These are phyloP conservation scores for Scaptomyza polygonia DNA, from an alignment of 2,888 invertebrate genomes.

Conservation along the genomic window DNA sequence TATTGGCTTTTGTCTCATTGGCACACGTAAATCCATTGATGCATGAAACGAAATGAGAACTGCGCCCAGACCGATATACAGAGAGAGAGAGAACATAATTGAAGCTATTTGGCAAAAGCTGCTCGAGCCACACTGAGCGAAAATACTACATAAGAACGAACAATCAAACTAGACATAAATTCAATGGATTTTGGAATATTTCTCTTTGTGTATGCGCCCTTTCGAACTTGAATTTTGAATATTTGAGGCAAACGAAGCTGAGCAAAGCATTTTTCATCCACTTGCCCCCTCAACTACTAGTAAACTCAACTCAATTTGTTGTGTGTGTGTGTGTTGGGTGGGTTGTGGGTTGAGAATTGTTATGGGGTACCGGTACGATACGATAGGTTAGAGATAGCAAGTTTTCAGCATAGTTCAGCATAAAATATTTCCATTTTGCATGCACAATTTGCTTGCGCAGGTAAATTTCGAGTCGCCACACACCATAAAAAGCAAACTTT, in stretches of 20 bases:
- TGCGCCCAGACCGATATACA: slow-evolving; percentile 21
- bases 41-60: slow-evolving; percentile 61
- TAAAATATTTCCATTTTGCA: slow-evolving; percentile 56
- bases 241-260: slow-evolving; percentile 22
- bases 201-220: background rate
- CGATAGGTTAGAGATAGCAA: slow-evolving; percentile 5
- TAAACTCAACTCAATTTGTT: slow-evolving; percentile 57
- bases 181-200: background rate
- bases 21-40: slow-evolving; percentile 64
- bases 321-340: background rate
- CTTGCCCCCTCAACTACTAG: slow-evolving; percentile 31
- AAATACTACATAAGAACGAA: background rate
- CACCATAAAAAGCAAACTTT: slow-evolving; percentile 19
- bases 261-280: slow-evolving; percentile 32
- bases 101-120: slow-evolving; percentile 1
- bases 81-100: background rate
- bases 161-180: background rate
- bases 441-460: slow-evolving; percentile 35
- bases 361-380: background rate
- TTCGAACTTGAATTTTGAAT: background rate
- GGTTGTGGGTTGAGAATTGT: background rate
- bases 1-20: slow-evolving; percentile 59
- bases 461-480: slow-evolving; percentile 18
- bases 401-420: slow-evolving; percentile 61
- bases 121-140: background rate